A percentile compares a stretch with the other conserved stretches of the same genome.
Conservation (phyloP, 2,113 vertebrate species). For the Chloropsis cyanopogon region DNA sequence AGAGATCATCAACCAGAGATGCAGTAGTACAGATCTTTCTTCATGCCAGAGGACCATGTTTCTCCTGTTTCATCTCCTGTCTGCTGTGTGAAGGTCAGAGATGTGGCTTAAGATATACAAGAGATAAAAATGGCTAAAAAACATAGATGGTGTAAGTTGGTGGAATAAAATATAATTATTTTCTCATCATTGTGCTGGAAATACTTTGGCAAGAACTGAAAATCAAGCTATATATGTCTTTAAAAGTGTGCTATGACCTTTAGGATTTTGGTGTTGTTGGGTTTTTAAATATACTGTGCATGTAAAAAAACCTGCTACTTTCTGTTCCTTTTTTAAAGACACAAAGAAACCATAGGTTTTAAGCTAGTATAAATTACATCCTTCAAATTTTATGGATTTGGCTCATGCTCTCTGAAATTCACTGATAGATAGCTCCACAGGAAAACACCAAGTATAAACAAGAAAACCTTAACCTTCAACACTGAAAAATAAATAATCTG, state of each 20-base stretch:
- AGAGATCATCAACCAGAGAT: not conserved
- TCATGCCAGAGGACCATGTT: not conserved
- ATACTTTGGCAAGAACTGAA: not conserved
- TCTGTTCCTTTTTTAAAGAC: not conserved
- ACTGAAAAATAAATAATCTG: not conserved
- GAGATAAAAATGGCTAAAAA: not conserved
- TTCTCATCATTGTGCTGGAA: not conserved
- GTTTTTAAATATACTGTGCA: not conserved
- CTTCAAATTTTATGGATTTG: not conserved
- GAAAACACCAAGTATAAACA: not conserved
- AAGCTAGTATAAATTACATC: not conserved
- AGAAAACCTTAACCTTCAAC: not conserved
- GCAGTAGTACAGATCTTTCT: not conserved
- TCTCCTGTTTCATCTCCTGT: not conserved
- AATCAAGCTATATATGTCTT: not conserved
- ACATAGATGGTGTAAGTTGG: fast-evolving
- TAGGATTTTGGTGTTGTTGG: not conserved
- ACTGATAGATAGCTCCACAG: not conserved
- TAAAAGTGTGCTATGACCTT: not conserved
- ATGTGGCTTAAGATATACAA: not conserved
- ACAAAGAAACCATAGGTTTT: not conserved
- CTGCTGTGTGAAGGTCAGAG: not conserved
- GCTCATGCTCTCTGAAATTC: not conserved
- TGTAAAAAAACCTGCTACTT: not conserved
- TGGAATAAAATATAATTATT: not conserved